Percentiles rank a stretch among this genome's conserved stretches.
Evolutionary conservation across 2,113 vertebrate species (phyloP).

Genomic region (Upupa epops): DNA sequence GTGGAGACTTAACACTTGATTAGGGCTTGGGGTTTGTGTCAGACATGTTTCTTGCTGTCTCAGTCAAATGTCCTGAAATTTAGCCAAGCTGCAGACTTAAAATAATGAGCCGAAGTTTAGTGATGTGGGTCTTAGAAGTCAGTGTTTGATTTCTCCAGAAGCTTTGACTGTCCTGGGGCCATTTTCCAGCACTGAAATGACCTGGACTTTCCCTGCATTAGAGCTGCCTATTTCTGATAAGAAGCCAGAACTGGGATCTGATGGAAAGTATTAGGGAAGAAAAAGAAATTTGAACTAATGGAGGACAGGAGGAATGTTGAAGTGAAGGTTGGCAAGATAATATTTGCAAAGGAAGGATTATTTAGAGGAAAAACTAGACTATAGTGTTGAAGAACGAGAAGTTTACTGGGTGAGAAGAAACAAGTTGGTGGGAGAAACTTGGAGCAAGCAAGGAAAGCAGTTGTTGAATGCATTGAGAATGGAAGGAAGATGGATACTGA

Average conservation of each 20-base stretch:
- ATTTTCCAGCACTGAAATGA: not conserved
- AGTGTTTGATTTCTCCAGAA: not conserved
- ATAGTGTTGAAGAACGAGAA: not conserved
- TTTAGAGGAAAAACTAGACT: not conserved
- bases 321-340: not conserved
- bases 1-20: not conserved
- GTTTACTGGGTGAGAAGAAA: not conserved
- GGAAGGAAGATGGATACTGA: not conserved
- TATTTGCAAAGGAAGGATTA: not conserved
- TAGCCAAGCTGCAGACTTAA: not conserved
- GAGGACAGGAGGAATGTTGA: not conserved
- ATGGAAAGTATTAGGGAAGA: not conserved
- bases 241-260: not conserved
- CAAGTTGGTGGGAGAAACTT: not conserved
- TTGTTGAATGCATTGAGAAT: not conserved
- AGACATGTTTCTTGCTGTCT: not conserved
- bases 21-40: not conserved
- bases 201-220: not conserved
- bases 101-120: not conserved
- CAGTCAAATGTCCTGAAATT: not conserved
- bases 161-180: not conserved
- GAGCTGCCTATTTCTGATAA: not conserved
- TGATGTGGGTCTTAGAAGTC: not conserved
- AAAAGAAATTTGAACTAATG: not conserved
- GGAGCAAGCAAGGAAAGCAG: not conserved